phyloP scores from a whole-genome alignment of 2,888 invertebrate species.

The Phaonia tiefii region DNA sequence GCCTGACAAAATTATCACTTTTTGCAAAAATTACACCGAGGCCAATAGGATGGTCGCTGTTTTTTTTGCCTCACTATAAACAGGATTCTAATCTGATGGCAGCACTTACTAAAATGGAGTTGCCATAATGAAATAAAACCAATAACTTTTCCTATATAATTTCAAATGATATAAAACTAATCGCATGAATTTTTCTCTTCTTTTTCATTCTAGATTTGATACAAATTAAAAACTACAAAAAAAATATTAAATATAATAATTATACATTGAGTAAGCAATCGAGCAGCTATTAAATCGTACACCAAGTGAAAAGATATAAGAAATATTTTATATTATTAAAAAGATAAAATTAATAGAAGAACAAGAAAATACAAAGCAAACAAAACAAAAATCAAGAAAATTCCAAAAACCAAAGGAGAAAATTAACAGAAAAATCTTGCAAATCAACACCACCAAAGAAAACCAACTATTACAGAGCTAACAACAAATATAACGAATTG shows the following conservation, averaged over 20 bases:
- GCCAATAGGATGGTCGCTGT: too few species aligned
- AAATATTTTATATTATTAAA: constrained; percentile 56
- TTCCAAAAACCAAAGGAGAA: constrained; percentile 48
- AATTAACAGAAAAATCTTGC: constrained; percentile 72
- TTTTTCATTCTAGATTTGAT: constrained; percentile 73
- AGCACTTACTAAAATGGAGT: too few species aligned
- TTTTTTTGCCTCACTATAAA: too few species aligned
- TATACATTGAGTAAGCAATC: constrained; percentile 75
- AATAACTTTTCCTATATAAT: too few species aligned
- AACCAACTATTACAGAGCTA: constrained; percentile 77
- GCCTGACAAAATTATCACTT: too few species aligned
- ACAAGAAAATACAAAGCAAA: constrained; percentile 54
- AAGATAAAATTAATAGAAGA: constrained; percentile 52
- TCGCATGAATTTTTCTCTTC: not conserved
- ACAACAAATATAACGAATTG: constrained; percentile 69
- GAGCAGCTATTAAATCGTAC: constrained; percentile 73
- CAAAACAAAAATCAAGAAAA: constrained; percentile 56
- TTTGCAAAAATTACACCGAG: too few species aligned
- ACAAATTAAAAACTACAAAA: constrained; percentile 53
- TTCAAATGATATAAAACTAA: not conserved
- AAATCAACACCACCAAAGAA: constrained; percentile 76
- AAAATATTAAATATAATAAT: constrained; percentile 9
- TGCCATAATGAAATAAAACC: too few species aligned
- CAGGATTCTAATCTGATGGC: too few species aligned
- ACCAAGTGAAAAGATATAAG: constrained; percentile 61